Base-by-base conservation (phyloP, 1,140 invertebrate species). In the Trichomalopsis sarcophagae region DNA sequence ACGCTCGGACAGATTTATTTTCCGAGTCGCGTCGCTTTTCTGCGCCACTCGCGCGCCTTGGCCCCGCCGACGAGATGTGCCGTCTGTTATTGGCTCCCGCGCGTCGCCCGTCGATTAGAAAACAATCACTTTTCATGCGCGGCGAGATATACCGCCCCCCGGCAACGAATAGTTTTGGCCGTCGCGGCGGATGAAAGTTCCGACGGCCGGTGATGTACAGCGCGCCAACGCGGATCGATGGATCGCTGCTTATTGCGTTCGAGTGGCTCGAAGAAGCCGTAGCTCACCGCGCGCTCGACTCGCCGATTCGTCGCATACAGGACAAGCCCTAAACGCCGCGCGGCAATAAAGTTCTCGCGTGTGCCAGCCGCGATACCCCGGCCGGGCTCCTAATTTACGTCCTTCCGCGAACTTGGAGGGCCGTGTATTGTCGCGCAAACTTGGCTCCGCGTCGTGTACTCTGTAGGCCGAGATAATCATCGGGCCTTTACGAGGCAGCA, bases 381-480 rank as follows among this genome's bases (percentile, higher is more conserved):
- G 14, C 14, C 21, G 17, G 10, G 55, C 30, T 40, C 40, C 84
- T 81, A 81, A 85, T 81, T 81, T 77, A 85, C 84, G 79, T 85
- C 79, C 21, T 81, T 81, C 66, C 73, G 30, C 10, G 14, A 79
- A 81, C 68, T 62, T 30, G 66, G 62, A 23, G 55, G 14, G 33
- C 55, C 21, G 6, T 62, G 44, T 69, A 73, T 81, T 80, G 55
- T 81, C 73, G 73, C 23, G 62, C 13, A 33, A 11, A 44, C 23
- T 21, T 50, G n/a, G 76, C 47, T 13, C n/a, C 55, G 47, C 77
- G 33, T 30, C 73, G 62, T 47, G 33, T 44, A 44, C 40, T 44
- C 40, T 44, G 55, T 62, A 62, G 55, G 21, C 55, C 55, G n/a
- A 68, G 84, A 85, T 85, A 81, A 85, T 81, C 55, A 85, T 86